Evolutionary conservation across 2,888 invertebrate genomes (phyloP).

Genomic region (Aproaerema taeniolella): DNA sequence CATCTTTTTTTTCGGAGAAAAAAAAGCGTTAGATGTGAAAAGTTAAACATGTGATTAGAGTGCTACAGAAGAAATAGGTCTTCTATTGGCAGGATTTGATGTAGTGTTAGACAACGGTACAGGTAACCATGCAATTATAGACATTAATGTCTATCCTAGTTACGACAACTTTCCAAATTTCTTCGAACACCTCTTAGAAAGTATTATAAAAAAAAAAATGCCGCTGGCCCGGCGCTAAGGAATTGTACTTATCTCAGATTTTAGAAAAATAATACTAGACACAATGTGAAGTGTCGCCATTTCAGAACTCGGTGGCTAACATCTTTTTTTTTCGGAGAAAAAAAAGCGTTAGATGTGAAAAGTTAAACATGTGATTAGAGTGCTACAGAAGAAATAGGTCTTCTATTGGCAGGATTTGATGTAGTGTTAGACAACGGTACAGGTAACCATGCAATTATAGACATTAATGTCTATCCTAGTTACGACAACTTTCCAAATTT

Average conservation of each 20-base stretch:
- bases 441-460: conserved; percentile 90
- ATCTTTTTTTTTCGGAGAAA: no score
- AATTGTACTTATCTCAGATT: no score
- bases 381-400: conserved; percentile 81
- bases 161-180: conserved; percentile 89
- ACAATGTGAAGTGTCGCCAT: no score
- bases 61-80: conserved; percentile 82
- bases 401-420: conserved; percentile 89
- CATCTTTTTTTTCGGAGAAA: no score
- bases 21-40: no score
- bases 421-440: conserved; percentile 90
- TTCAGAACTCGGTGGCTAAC: no score
- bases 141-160: conserved; percentile 92
- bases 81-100: conserved; percentile 89
- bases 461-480: conserved; percentile 92
- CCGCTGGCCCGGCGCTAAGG: no score
- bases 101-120: conserved; percentile 90
- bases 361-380: conserved; percentile 81
- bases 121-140: conserved; percentile 90
- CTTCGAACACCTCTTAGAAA: conserved; percentile 81
- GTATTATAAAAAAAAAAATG: no score
- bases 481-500: conserved; percentile 89
- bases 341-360: no score
- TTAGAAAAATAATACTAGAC: no score
- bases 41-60: conserved; percentile 81